Base-by-base conservation (phyloP, 1,140 invertebrate genomes). In the Liolophura sinensis region DNA sequence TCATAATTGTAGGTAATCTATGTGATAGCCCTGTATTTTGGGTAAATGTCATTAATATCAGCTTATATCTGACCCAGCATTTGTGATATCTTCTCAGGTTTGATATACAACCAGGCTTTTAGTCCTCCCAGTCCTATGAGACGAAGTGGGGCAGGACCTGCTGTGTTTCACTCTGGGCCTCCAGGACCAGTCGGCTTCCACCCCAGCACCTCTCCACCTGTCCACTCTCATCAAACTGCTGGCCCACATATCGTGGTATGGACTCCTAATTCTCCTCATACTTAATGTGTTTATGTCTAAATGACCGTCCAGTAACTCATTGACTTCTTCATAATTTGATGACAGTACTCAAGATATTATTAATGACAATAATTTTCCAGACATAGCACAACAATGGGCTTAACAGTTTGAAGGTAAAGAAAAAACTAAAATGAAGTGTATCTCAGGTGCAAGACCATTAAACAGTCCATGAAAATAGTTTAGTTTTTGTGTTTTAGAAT, bases 131-230 rank as follows among this genome's bases (percentile, higher is more conserved):
- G 85, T 79, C 89, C 87, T 70, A 89, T 91, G 79, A 90, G 89
- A 83, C 89, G 91, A 75, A 94, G 88, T 85, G 66, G 80, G 91
- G 91, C 54, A 89, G 92, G 82, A 83, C 88, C 67, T 78, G 78
- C 69, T 74, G 70, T 67, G 75, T 75, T 64, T 73, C 65, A 58
- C 67, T 59, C 61, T 72, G 65, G 62, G 72, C 66, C 62, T 70
- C 72, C 48, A 74, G 75, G 78, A 71, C 70, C 82, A 64, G 72
- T 73, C 68, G 68, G 75, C 65, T 77, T 78, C 55, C 55, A 75
- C 52, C 70, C 74, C 12, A 73, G 79, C 18, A 75, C 74, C 14
- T 80, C 79, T 11, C 78, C 77, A 40, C 78, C 80, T 49, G 73
- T 80, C 12, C 70, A 73, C 57, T 27, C 55, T 6, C 49, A n/a